These are phyloP conservation scores for Heliocidaris tuberculata DNA, from an alignment of 35 echinoderm and acorn worm species.

Conservation along the genomic window DNA sequence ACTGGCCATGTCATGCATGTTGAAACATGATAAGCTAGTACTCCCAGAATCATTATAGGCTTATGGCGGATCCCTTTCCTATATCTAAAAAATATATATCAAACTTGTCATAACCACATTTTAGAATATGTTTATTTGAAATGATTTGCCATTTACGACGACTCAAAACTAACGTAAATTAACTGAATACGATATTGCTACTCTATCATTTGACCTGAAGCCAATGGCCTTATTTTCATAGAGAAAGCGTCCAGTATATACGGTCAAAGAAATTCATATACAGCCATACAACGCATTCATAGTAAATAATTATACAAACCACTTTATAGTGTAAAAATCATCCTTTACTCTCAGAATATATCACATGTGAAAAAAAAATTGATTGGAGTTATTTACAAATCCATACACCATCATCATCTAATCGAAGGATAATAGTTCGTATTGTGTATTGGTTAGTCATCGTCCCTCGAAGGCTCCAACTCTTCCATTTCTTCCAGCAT, in stretches of 20 bases:
- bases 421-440: neutral
- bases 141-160: no score
- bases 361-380: neutral
- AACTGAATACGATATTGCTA: neutral
- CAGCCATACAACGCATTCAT: neutral
- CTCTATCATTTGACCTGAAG: neutral
- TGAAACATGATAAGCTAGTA: no score
- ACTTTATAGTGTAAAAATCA: slow-evolving; percentile 6
- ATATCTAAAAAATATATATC: no score
- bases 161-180: no score
- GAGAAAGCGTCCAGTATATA: slow-evolving; percentile 4
- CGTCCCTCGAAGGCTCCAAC: neutral
- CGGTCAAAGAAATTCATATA: neutral
- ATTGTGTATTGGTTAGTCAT: neutral
- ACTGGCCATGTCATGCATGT: no score
- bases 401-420: neutral
- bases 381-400: neutral
- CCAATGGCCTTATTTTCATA: neutral
- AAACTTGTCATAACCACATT: no score
- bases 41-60: no score
- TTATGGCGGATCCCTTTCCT: no score
- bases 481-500: slow-evolving; percentile 51
- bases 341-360: neutral
- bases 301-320: slow-evolving; percentile 13
- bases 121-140: no score